Evolutionary conservation across 2,888 invertebrate genomes (phyloP), one percentile per base, ranked within the genome.

Genomic region (Hermaeophaga mercurialis): DNA sequence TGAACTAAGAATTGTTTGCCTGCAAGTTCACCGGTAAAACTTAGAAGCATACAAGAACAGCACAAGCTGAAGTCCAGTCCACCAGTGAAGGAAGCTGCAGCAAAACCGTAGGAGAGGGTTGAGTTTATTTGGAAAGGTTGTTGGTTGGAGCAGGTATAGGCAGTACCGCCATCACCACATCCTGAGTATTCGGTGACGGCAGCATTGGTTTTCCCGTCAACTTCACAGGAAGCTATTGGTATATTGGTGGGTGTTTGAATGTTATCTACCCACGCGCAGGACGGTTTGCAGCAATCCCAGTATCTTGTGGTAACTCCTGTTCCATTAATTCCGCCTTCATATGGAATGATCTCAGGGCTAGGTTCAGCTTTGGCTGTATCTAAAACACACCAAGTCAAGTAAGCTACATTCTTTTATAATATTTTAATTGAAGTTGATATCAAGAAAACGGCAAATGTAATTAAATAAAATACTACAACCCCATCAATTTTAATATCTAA

Each of bases 201-300:
- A 11, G 54, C 43, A 4, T 47, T 34, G 1, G 54, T 58, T 6
- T 18, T 45, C 5, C 66, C 66, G 39, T 65, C 59, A 1, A 24
- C 44, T 8, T 58, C 36, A 43, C 66, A 66, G 8, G 63, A 56
- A 6, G 45, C 18, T 3, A 63, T 58, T 3, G 66, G 60, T 11
- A n/a, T 14, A 14, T 47, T 50, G 8, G 38, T 34, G 0, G 54
- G 45, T 4, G 60, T 58, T 15, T 63, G 56, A 36, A 60, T 38
- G 34, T 54, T 54, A 11, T 56, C 66, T 1, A 14, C 19, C 66
- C 66, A 66, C 1, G 63, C 38, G 41, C 66, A 66, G 6, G 62
- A 54, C 2, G 64, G 62, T 48, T 66, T 66, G 24, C 66, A 66
- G 34, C 66, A 66, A 36, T 66, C 66, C 66, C 66, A 66, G 52